phyloP scores from a whole-genome alignment of 35 echinoderm and acorn worm genomes.

The Amphiura filiformis region DNA sequence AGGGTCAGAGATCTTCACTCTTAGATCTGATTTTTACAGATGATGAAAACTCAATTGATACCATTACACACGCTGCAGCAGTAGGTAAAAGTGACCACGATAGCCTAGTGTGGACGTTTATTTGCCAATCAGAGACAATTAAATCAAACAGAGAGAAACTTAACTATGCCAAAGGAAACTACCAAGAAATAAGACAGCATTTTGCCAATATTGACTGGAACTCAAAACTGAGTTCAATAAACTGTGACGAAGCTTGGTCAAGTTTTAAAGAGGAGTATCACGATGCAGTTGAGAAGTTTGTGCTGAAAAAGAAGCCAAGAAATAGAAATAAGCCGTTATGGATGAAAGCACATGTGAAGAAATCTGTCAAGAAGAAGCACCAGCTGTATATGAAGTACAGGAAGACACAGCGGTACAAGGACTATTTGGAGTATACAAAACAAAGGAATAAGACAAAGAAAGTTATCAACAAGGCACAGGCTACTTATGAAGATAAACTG shows the following conservation, averaged over 20 bases:
- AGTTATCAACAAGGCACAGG: not conserved
- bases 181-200: not conserved
- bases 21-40: no score
- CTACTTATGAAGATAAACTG: no score
- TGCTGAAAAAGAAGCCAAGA: not conserved
- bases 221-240: not conserved
- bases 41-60: not conserved
- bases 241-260: not conserved
- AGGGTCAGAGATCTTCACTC: not conserved
- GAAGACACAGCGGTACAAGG: conserved; percentile 3
- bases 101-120: conserved; percentile 1
- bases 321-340: not conserved
- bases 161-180: conserved; percentile 7
- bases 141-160: not conserved
- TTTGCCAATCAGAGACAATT: not conserved
- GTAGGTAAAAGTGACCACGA: conserved; percentile 56
- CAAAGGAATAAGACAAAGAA: conserved; percentile 8
- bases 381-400: conserved; percentile 10
- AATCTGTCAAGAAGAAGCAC: not conserved
- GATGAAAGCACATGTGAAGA: conserved; percentile 8
- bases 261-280: not conserved
- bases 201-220: conserved; percentile 5
- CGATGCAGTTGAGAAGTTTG: not conserved
- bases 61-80: not conserved
- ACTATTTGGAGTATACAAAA: conserved; percentile 4